Evolutionary conservation across 2,888 invertebrate genomes (phyloP).

Genomic region (Choristoneura rosaceana): DNA sequence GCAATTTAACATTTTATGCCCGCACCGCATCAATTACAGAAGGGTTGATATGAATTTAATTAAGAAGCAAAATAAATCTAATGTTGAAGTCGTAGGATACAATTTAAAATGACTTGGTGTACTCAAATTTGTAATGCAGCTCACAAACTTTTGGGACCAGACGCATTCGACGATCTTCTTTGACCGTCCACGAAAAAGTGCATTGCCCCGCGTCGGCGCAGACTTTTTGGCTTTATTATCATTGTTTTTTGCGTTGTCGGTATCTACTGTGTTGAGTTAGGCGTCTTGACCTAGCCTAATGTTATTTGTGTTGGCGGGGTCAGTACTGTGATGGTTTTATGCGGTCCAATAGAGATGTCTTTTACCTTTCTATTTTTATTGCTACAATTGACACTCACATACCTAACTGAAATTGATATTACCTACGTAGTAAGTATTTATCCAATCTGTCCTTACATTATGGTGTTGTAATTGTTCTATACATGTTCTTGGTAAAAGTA

Average conservation of each 20-base stretch:
- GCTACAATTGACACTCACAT: not conserved
- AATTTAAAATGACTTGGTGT: constrained; percentile 44
- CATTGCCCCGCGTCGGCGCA: constrained; percentile 72
- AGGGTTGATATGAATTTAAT: constrained; percentile 7
- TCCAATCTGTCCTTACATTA: too few species aligned
- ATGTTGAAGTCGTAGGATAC: constrained; percentile 42
- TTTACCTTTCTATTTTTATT: constrained; percentile 11
- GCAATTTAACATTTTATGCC: constrained; percentile 42
- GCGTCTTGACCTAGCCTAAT: constrained; percentile 83
- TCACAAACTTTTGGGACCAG: constrained; percentile 63
- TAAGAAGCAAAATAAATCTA: not conserved
- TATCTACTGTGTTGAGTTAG: constrained; percentile 75
- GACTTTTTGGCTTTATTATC: constrained; percentile 62
- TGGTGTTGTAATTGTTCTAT: too few species aligned
- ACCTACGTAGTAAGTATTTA: not conserved
- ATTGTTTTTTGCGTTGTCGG: constrained; percentile 61
- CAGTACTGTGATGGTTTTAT: constrained; percentile 12
- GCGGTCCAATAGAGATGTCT: not conserved
- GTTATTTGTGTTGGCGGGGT: constrained; percentile 67
- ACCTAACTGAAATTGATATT: not conserved
- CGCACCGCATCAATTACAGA: constrained; percentile 15
- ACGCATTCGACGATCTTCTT: constrained; percentile 65
- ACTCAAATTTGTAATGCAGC: constrained; percentile 66
- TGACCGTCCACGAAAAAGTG: constrained; percentile 76
- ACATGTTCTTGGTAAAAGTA: too few species aligned